A percentile compares a stretch with the other conserved stretches of the same genome.
These are phyloP conservation scores for Rallus limicola DNA, from an alignment of 2,113 vertebrate genomes.

Conservation along the genomic window DNA sequence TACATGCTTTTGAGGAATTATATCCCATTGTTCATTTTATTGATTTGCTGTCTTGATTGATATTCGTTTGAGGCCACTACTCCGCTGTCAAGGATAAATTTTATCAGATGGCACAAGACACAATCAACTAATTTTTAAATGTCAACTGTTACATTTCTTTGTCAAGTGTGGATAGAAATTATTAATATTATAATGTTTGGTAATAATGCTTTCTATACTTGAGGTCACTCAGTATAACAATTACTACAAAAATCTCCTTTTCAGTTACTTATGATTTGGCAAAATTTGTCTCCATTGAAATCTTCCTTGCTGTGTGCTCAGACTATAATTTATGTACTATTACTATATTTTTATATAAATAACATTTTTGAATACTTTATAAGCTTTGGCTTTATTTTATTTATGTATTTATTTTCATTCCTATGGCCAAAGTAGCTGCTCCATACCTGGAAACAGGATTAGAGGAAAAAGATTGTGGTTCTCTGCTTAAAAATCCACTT, in stretches of 20 bases:
- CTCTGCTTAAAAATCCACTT: background rate
- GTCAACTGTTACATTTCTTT: background rate
- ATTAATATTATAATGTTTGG: background rate
- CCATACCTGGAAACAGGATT: background rate
- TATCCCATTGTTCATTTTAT: conserved; percentile 5
- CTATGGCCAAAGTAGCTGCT: background rate
- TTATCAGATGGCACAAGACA: background rate
- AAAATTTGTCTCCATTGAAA: background rate
- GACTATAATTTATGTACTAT: background rate
- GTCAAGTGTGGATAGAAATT: background rate
- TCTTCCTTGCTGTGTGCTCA: background rate
- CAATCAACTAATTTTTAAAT: background rate
- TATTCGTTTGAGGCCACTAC: background rate
- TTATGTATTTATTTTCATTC: background rate
- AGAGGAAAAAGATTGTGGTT: background rate
- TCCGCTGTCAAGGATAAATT: background rate
- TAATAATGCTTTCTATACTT: background rate
- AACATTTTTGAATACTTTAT: background rate
- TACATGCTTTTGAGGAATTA: background rate
- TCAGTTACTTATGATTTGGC: background rate
- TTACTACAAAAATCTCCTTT: background rate
- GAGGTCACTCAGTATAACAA: background rate
- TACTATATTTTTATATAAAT: background rate
- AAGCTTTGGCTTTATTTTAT: background rate
- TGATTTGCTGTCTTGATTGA: background rate